phyloP scores from a whole-genome alignment of 2,113 vertebrate species.

The Megaceryle torquata region DNA sequence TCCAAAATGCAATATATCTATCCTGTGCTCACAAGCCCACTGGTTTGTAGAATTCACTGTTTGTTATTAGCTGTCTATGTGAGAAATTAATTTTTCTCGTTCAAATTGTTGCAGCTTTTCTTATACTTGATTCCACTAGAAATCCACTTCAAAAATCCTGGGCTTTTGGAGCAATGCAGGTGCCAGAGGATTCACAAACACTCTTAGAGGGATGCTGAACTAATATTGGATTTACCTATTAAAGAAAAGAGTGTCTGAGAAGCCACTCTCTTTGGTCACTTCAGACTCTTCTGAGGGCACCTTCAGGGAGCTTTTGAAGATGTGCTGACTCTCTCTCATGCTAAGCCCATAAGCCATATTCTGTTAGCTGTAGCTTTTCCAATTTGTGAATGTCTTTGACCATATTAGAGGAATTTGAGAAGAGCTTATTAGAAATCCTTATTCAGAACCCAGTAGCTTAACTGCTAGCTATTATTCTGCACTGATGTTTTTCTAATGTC shows the following conservation, averaged over 20 bases:
- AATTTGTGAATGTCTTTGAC: constrained; percentile 11
- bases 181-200: background rate
- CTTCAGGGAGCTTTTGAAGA: background rate
- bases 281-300: background rate
- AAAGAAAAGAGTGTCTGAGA: background rate
- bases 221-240: background rate
- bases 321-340: background rate
- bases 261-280: background rate
- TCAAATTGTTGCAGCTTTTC: background rate
- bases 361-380: background rate
- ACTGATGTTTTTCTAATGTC: background rate
- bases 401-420: constrained; percentile 26
- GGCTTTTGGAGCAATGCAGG: background rate
- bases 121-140: background rate
- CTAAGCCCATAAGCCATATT: background rate
- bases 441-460: background rate
- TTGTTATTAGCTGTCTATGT: background rate
- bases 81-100: background rate
- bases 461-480: constrained; percentile 14
- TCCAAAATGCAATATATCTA: background rate
- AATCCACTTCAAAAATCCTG: background rate
- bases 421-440: constrained; percentile 20
- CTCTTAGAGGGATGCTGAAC: background rate
- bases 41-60: background rate
- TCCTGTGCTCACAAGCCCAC: background rate